phyloP scores from a whole-genome alignment of 1,140 invertebrate species.

The Drosophila biarmipes region DNA sequence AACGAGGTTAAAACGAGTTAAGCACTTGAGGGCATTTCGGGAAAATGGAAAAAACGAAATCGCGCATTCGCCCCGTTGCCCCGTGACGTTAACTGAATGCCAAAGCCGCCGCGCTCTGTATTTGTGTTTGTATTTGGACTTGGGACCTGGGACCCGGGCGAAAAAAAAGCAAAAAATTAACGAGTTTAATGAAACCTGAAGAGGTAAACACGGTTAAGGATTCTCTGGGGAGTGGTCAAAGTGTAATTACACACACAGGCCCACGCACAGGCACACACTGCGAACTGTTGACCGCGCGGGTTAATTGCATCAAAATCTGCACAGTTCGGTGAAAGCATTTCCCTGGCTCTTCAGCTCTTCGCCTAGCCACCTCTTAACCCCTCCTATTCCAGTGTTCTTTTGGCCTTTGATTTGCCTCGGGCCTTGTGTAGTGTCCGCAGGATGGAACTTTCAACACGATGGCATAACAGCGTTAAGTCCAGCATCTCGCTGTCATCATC shows the following conservation, averaged over 20 bases:
- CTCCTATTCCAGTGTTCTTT: slow-evolving; percentile 7
- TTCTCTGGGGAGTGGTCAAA: slow-evolving; percentile 39
- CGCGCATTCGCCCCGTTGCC: slow-evolving; percentile 29
- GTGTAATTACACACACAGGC: slow-evolving; percentile 39
- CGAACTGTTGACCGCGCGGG: slow-evolving; percentile 50
- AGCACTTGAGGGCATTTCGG: slow-evolving; percentile 42
- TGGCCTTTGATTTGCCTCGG: slow-evolving; percentile 38
- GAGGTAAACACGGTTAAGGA: slow-evolving; percentile 58
- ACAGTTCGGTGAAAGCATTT: slow-evolving; percentile 35
- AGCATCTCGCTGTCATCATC: slow-evolving; percentile 16
- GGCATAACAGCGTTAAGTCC: slow-evolving; percentile 41
- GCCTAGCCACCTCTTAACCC: neutral
- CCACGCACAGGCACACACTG: slow-evolving; percentile 6
- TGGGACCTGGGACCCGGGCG: slow-evolving; percentile 12
- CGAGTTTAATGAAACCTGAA: slow-evolving; percentile 68
- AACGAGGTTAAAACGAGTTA: slow-evolving; percentile 66
- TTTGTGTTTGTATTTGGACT: slow-evolving; percentile 23
- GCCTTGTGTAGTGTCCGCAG: slow-evolving; percentile 22
- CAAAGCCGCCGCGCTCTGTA: slow-evolving; percentile 28
- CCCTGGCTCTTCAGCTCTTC: neutral
- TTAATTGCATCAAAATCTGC: slow-evolving; percentile 63
- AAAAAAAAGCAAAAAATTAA: slow-evolving; percentile 24
- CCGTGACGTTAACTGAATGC: slow-evolving; percentile 45
- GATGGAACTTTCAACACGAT: slow-evolving; percentile 17
- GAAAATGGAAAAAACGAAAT: slow-evolving; percentile 26